phyloP scores from a whole-genome alignment of 2,797 vertebrate genomes.

The Lophotriccus pileatus region DNA sequence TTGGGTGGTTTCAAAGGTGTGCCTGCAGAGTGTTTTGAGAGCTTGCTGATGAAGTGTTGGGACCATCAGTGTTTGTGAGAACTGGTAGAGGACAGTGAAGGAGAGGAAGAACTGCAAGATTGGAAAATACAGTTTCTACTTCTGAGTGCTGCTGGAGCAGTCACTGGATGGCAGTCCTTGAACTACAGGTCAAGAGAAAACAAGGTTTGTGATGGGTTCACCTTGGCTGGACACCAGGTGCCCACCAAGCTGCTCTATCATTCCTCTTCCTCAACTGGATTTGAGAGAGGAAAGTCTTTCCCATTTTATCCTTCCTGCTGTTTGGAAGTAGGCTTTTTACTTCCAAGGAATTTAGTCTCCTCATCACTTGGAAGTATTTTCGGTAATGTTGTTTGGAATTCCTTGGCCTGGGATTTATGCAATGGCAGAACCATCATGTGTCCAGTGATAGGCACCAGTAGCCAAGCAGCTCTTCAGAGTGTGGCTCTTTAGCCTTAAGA shows the following conservation, averaged over 20 bases:
- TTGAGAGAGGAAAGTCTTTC: not conserved
- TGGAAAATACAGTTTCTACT: not conserved
- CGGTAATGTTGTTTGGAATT: not conserved
- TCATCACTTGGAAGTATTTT: not conserved
- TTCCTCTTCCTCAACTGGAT: not conserved
- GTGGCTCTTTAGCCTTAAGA: not conserved
- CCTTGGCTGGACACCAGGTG: not conserved
- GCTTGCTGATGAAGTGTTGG: not conserved
- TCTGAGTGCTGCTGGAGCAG: not conserved
- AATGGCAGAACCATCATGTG: not conserved
- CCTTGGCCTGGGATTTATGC: not conserved
- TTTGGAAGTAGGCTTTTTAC: not conserved
- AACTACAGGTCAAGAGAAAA: not conserved
- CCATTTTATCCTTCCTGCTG: not conserved
- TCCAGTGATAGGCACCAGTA: not conserved
- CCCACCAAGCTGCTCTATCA: not conserved
- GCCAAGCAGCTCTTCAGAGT: not conserved
- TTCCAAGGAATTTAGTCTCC: not conserved
- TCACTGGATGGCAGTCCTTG: not conserved
- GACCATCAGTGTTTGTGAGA: not conserved
- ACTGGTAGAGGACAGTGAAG: not conserved
- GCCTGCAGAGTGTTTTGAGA: not conserved
- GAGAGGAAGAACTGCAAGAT: not conserved
- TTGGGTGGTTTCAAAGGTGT: not conserved
- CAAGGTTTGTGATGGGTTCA: not conserved